Evolutionary conservation across 2,113 vertebrate genomes (phyloP), one percentile per base, ranked within the genome.

Genomic region (Phaetusa simplex): DNA sequence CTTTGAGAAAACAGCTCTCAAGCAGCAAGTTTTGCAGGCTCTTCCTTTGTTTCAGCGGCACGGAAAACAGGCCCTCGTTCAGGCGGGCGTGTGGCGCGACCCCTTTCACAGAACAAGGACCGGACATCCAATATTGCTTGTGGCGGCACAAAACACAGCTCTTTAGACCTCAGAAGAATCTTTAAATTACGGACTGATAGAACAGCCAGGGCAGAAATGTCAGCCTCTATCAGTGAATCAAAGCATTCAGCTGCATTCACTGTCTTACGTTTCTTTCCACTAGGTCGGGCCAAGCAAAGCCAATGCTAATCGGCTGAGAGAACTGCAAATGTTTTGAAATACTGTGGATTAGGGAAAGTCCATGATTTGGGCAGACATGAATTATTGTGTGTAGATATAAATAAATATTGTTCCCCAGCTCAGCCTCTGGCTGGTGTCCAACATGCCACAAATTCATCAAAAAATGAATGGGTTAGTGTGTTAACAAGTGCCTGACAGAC

Each of bases 341-440:
- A 36, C 84, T 71, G 90, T 7, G 85, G 96, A 97, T 97, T 91
- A 96, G 90, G 95, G 86, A 94, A 95, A 96, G 94, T 82, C 88
- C 71, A 12, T 85, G 93, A 90, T 95, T 98, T 90, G 86, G 92
- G 93, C 90, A 97, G 97, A 86, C 95, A 86, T 96, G 92, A 98
- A 98, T 97, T 97, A 98, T 96, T 98, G 93, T 98, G 96, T 91
- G 90, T 66, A 97, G 97, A 97, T 98, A 98, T 95, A 98, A 99
- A 98, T 98, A 98, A 98, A 98, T 97, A 98, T 98, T 98, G 97
- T 98, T 98, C 92, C 93, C 64, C 96, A 78, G 81, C 50, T 95
- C 94, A 88, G 94, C 81, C 56, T 94, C 96, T 97, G 96, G 97
- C 97, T 84, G 10, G 20, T 92, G 82, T 86, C 96, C 95, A 84